phyloP scores from a whole-genome alignment of 2,888 invertebrate genomes.

The Dynastes hyllus region DNA sequence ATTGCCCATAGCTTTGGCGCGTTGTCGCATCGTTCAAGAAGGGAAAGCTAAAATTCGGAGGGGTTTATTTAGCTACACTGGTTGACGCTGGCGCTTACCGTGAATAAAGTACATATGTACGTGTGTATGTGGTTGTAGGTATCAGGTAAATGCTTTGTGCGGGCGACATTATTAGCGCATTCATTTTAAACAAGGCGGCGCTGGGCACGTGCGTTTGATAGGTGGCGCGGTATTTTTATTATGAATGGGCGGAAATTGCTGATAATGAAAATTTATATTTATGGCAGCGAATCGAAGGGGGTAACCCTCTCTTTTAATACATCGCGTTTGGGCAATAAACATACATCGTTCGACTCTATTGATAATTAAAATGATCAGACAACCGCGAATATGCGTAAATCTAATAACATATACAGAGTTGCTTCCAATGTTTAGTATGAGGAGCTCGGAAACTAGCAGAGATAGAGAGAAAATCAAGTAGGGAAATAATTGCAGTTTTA shows the following conservation, averaged over 20 bases:
- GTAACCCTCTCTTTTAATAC: conserved; percentile 1
- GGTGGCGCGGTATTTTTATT: neutral
- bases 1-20: conserved; percentile 18
- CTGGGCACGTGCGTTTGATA: neutral
- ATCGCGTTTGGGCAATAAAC: neutral
- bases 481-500: no score
- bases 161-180: conserved; percentile 6
- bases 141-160: neutral
- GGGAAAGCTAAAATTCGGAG: neutral
- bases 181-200: neutral
- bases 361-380: no score
- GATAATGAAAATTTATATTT: conserved; percentile 36
- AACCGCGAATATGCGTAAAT: no score
- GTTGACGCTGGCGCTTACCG: neutral
- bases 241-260: conserved; percentile 8
- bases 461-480: no score
- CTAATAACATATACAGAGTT: no score
- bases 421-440: no score
- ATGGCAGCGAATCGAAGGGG: neutral
- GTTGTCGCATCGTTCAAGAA: neutral
- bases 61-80: conserved; percentile 14
- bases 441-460: no score
- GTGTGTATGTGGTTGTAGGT: neutral
- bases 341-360: neutral
- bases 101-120: neutral